Evolutionary conservation across 2,113 vertebrate genomes (phyloP), one percentile per base, ranked within the genome.

Genomic region (Pardalotus punctatus): DNA sequence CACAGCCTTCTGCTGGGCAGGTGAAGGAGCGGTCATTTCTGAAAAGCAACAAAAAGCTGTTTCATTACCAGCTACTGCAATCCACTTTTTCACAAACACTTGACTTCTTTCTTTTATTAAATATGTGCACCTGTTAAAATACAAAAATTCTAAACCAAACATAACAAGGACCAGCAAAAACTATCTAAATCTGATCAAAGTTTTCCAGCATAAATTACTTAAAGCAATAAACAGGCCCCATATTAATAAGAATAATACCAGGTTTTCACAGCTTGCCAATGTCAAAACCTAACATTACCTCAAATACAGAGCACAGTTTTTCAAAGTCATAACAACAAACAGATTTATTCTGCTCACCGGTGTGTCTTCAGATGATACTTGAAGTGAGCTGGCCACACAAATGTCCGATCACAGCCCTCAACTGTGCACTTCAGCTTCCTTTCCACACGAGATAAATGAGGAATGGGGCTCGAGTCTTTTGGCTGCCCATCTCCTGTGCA

Each of bases 331-430:
- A 42, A 53, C 35, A 86, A 69, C 29, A 69, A 5, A n/a, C 0
- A 80, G 43, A 28, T 92, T 56, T 87, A 13, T 20, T 90, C 54
- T 50, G 23, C 97, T 96, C 96, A 99, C 99, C 99, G 98, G 97
- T 99, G 99, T 53, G 99, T 99, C 98, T 99, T 99, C 64, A 99
- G 98, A 90, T 99, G 99, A 96, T 99, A 99, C 76, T 99, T 99
- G 87, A 99, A 99, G 93, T 99, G 99, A 81, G 99, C 99, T 22
- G 99, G 99, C 98, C 99, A 99, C 90, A 99, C 99, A 97, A 99
- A 99, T 0, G 99, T 99, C 93, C 99, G 97, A 92, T 99, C 98
- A 64, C 99, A 99, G 70, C 99, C 99, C 89, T 99, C 99, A 50
- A 99, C 99, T 14, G 99, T 99, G 96, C 99, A 99, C 84, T 98